Evolutionary conservation across 2,113 vertebrate species (phyloP).

Genomic region (Lampris incognitus): DNA sequence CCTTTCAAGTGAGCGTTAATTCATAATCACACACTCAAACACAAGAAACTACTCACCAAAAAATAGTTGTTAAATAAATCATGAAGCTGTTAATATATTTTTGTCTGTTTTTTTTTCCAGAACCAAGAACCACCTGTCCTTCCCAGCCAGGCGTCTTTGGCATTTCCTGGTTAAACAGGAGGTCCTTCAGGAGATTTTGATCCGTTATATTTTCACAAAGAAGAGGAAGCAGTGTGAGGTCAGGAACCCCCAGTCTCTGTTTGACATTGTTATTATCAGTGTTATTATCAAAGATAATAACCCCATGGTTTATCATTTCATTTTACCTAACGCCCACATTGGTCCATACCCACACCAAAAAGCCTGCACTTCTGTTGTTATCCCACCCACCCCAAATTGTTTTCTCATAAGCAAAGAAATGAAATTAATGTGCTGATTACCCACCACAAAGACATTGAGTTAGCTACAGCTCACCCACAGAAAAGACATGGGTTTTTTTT

Average conservation of each 20-base stretch:
- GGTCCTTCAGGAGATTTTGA: slow-evolving; percentile 93
- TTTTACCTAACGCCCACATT: background rate
- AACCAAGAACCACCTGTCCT: slow-evolving; percentile 91
- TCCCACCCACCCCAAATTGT: background rate
- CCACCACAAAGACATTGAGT: no score
- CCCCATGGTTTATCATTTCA: background rate
- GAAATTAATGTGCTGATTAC: no score
- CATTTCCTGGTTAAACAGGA: slow-evolving; percentile 98
- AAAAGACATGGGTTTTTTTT: no score
- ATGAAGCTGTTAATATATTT: background rate
- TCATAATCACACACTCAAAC: background rate
- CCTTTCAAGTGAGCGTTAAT: slow-evolving; percentile 91
- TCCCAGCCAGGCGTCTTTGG: slow-evolving; percentile 95
- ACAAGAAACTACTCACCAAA: background rate
- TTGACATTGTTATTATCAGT: background rate
- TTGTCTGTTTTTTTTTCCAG: slow-evolving; percentile 68
- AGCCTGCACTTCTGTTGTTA: slow-evolving; percentile 9
- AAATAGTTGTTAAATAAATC: background rate
- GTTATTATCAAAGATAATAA: slow-evolving; percentile 2
- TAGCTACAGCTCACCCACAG: no score
- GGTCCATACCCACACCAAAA: slow-evolving; percentile 10
- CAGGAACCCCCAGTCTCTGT: slow-evolving; percentile 47
- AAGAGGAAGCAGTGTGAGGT: slow-evolving; percentile 99
- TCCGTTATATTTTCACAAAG: slow-evolving; percentile 98
- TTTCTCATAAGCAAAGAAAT: no score